Base-by-base conservation (phyloP, 1,140 invertebrate species). In the Drosophila guanche region DNA sequence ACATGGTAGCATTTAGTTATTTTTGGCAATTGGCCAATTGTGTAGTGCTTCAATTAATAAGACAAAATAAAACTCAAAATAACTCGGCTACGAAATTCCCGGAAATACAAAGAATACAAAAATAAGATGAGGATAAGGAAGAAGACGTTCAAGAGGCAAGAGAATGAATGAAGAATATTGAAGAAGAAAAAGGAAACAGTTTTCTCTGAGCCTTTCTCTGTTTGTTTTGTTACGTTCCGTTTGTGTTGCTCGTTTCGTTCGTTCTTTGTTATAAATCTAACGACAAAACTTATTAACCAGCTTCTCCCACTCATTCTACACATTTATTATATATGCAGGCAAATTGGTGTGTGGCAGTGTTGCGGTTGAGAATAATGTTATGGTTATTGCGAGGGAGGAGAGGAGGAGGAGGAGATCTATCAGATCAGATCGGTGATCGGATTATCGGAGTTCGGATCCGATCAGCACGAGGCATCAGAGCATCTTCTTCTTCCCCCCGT, bases 291-390 rank as follows among this genome's bases (percentile, higher is more conserved):
- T 76, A 88, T 88, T 88, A 88, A 88, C 84, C 68, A 78, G 83
- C 58, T 88, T 86, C 70, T 73, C 69, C 83, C 83, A 88, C 61
- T 66, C 65, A 74, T 77, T 77, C 60, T 77, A 77, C 81, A 85
- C 60, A 66, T 88, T 88, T 88, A 83, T 88, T 76, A 88, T 88
- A 83, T 88, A 88, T 75, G 83, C 83, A 88, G 83, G 83, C 80
- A 79, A 71, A 51, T 37, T 65, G 65, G 74, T 77, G 81, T 86
- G 83, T 62, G 80, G 81, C 81, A 75, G 77, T 86, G 80, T 86
- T 85, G 81, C 81, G 61, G 81, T 81, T 66, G 60, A 67, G 62
- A 65, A 73, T 62, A 72, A 66, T 66, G 54, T 71, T 70, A 51
- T 83, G 66, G 56, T 76, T 79, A 61, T 50, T 68, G 70, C 66